phyloP scores from a whole-genome alignment of 2,888 invertebrate species.

The Cephus pulcher region DNA sequence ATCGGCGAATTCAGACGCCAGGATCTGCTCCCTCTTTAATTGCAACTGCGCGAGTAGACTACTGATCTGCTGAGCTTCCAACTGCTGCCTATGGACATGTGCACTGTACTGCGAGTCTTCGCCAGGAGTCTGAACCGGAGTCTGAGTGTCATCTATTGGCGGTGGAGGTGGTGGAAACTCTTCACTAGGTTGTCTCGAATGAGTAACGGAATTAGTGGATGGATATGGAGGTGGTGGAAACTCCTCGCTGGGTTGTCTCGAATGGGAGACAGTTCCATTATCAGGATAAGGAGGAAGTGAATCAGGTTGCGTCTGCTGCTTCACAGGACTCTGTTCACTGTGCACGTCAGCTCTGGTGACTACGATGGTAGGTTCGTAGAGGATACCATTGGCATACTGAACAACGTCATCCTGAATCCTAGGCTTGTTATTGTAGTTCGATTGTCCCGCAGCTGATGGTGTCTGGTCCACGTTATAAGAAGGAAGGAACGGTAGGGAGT shows the following conservation, averaged over 20 bases:
- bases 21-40: slow-evolving; percentile 65
- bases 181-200: slow-evolving; percentile 88
- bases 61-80: slow-evolving; percentile 57
- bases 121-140: not conserved
- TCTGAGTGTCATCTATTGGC: slow-evolving; percentile 74
- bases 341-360: slow-evolving; percentile 89
- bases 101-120: not conserved
- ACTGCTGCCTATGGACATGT: slow-evolving; percentile 34
- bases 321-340: slow-evolving; percentile 80
- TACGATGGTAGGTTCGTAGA: slow-evolving; percentile 68
- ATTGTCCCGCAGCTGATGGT: slow-evolving; percentile 33
- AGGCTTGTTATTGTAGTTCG: slow-evolving; percentile 43
- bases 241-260: slow-evolving; percentile 69
- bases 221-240: slow-evolving; percentile 82
- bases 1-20: slow-evolving; percentile 47
- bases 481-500: slow-evolving; percentile 74
- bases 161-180: slow-evolving; percentile 93
- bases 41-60: slow-evolving; percentile 58
- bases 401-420: slow-evolving; percentile 66
- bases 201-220: slow-evolving; percentile 79
- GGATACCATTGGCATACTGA: slow-evolving; percentile 67
- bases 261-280: slow-evolving; percentile 64
- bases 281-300: slow-evolving; percentile 69
- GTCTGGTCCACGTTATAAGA: slow-evolving; percentile 67
- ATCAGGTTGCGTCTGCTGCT: slow-evolving; percentile 66